Conservation (phyloP, 1,140 invertebrate genomes). For the Brachionus rubens region DNA sequence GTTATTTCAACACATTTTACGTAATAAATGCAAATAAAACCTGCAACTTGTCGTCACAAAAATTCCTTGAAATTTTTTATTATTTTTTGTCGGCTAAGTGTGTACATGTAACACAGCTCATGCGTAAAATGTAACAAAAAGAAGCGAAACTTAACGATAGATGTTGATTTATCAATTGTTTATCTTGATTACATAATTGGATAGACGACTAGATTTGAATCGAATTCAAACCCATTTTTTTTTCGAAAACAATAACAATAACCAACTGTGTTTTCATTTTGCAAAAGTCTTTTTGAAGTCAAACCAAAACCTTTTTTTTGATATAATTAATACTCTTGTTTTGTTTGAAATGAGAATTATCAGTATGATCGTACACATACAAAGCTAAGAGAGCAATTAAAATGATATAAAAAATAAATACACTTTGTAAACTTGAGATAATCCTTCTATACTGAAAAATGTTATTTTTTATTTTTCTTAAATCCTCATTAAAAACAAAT, state of each 20-base stretch:
- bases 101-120: too few species aligned
- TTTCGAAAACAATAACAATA: neutral
- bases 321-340: too few species aligned
- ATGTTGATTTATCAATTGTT: too few species aligned
- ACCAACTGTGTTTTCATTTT: neutral
- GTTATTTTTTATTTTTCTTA: neutral
- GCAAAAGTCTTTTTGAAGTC: too few species aligned
- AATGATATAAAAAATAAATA: conserved; percentile 14
- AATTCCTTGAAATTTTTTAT: too few species aligned
- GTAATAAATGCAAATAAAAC: conserved; percentile 42
- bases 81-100: too few species aligned
- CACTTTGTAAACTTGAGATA: conserved; percentile 39
- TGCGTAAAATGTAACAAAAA: neutral
- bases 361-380: conserved; percentile 13
- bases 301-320: too few species aligned
- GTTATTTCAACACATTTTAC: neutral
- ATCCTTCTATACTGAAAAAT: conserved; percentile 13
- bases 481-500: conserved; percentile 36
- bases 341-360: conserved; percentile 37
- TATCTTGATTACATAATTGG: too few species aligned
- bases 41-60: too few species aligned
- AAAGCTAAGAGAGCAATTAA: conserved; percentile 15
- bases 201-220: too few species aligned
- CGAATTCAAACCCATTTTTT: too few species aligned
- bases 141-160: too few species aligned